These are phyloP conservation scores for Eulemur mongoz DNA, from an alignment of 2,797 vertebrate species.

Conservation along the genomic window DNA sequence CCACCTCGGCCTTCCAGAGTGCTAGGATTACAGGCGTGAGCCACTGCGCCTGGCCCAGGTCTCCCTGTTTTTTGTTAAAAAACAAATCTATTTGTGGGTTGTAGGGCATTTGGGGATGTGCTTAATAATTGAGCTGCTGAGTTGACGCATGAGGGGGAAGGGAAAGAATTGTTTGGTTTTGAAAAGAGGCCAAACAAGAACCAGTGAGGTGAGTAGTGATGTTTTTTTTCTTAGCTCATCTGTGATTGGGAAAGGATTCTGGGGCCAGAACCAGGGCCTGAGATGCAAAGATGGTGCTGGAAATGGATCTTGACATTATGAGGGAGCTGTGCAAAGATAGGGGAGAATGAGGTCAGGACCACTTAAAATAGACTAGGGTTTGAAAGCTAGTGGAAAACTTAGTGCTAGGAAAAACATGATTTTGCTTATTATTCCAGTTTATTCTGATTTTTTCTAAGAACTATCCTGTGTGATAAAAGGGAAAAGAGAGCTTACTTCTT, in stretches of 20 bases:
- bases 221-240: background rate
- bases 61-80: background rate
- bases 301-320: background rate
- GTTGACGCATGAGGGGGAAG: background rate
- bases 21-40: no score
- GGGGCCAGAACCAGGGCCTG: background rate
- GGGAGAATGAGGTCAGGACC: background rate
- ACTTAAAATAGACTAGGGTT: background rate
- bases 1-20: no score
- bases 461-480: background rate
- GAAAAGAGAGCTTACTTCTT: background rate
- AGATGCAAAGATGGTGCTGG: background rate
- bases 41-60: no score
- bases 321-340: background rate
- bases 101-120: background rate
- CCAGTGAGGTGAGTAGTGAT: background rate
- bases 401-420: background rate
- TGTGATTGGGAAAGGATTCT: background rate
- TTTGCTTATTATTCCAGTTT: background rate
- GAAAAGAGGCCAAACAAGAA: background rate
- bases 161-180: constrained; percentile 11
- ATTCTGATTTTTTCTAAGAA: background rate
- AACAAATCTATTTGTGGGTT: background rate
- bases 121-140: background rate
- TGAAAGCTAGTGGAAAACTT: background rate